Evolutionary conservation across 1,140 invertebrate genomes (phyloP).

Genomic region (Melanaphis sacchari): DNA sequence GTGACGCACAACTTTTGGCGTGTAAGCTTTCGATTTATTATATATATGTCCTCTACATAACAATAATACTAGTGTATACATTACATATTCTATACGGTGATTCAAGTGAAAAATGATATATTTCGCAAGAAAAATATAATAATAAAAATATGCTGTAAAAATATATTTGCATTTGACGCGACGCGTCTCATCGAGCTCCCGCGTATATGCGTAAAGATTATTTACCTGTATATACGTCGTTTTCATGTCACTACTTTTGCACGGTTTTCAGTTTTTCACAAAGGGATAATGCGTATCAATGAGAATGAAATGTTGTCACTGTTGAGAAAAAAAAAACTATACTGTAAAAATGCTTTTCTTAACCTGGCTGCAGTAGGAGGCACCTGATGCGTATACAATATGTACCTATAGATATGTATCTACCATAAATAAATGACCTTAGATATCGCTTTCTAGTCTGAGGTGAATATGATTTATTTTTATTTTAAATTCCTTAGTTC

Average conservation of each 20-base stretch:
- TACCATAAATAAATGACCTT: not conserved
- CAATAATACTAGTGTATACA: not conserved
- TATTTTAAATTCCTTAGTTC: not conserved
- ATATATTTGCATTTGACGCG: not conserved
- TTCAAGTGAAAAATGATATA: not conserved
- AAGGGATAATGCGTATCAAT: not conserved
- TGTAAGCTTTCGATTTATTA: not conserved
- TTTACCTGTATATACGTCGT: not conserved
- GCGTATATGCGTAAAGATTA: not conserved
- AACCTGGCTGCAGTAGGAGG: too few species aligned
- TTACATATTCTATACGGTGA: not conserved
- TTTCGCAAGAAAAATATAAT: not conserved
- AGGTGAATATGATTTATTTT: not conserved
- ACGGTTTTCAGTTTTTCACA: not conserved
- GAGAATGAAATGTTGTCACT: not conserved
- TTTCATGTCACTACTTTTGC: not conserved
- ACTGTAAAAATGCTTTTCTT: not conserved
- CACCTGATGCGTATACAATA: not conserved
- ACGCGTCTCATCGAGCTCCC: not conserved
- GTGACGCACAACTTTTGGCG: not conserved
- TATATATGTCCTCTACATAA: too few species aligned
- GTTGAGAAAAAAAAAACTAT: not conserved
- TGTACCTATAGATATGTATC: not conserved
- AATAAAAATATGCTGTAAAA: not conserved
- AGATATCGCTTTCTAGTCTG: not conserved